Evolutionary conservation across 2,888 invertebrate genomes (phyloP).

Genomic region (Andrena bicolor): DNA sequence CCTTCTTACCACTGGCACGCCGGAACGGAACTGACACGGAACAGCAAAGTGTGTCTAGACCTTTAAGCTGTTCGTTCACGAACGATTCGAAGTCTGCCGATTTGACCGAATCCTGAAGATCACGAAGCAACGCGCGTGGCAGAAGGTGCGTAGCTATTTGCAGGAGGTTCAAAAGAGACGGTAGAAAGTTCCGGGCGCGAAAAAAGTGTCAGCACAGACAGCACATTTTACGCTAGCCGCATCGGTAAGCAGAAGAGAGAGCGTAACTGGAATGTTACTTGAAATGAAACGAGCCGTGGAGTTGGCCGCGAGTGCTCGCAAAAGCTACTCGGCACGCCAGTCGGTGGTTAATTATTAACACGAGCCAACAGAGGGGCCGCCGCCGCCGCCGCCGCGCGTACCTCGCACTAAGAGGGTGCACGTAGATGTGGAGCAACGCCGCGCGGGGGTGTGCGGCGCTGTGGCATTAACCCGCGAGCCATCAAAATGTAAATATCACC

Average conservation of each 20-base stretch:
- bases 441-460: slow-evolving; percentile 17
- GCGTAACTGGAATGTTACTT: slow-evolving; percentile 60
- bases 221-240: slow-evolving; percentile 34
- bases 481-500: slow-evolving; percentile 72
- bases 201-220: background rate
- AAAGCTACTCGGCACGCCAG: slow-evolving; percentile 65
- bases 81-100: background rate
- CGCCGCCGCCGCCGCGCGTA: slow-evolving; percentile 45
- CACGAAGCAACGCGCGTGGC: background rate
- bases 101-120: too few species aligned
- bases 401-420: slow-evolving; percentile 66
- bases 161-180: background rate
- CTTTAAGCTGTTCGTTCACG: slow-evolving; percentile 11
- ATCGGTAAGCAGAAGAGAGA: slow-evolving; percentile 51
- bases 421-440: slow-evolving; percentile 21
- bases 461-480: slow-evolving; percentile 51
- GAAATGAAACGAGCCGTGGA: slow-evolving; percentile 73
- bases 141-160: background rate
- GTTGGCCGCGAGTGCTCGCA: slow-evolving; percentile 61
- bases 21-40: too few species aligned
- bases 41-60: too few species aligned
- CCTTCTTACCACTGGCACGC: too few species aligned
- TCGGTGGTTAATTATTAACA: slow-evolving; percentile 80
- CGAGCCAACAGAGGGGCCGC: slow-evolving; percentile 69
- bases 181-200: background rate